Base-by-base conservation (phyloP, 2,113 vertebrate genomes). In the Sturnira hondurensis region DNA sequence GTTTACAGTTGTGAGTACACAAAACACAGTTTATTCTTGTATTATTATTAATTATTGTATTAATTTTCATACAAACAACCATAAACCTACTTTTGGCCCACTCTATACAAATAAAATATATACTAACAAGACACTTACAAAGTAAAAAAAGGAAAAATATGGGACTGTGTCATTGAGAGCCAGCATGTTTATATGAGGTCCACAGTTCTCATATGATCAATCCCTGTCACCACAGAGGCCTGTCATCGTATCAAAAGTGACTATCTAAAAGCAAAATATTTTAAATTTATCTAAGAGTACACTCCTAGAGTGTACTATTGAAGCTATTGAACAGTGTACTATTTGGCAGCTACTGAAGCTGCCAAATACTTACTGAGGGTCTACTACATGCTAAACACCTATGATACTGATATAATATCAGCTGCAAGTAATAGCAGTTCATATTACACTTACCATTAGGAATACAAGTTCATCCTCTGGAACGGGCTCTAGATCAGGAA, bases 401-500 rank as follows among this genome's bases (percentile, higher is more conserved):
- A 52, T 13, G 45, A 50, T 10, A 41, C 16, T 13, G 45, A 43
- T 10, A 41, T 24, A 91, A 47, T 28, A 70, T 82, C 45, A 68
- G 84, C 50, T n/a, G n/a, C 15, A 54, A 43, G 38, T 33, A 78
- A 38, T 0, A 83, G 95, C 43, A 56, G 43, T 28, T 93, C 28
- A 54, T 13, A 28, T 22, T 33, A 86, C 33, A 67, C 65, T 97
- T 98, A 99, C 99, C 99, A 99, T 99, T 16, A 99, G 98, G 78
- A 99, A 98, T n/a, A 97, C 92, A 88, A 99, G 98, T 24, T 99
- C 99, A 9, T 99, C 99, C 92, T 99, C 99, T 65, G 99, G 99
- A 78, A 99, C 99, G 0, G 99, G 99, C 95, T 99, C 99, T 97
- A 99, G 98, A 97, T 99, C 99, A 0, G 99, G 99, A 33, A 99